Evolutionary conservation across 2,888 invertebrate species (phyloP), one percentile per base, ranked within the genome.

Genomic region (Frankliniella intonsa): DNA sequence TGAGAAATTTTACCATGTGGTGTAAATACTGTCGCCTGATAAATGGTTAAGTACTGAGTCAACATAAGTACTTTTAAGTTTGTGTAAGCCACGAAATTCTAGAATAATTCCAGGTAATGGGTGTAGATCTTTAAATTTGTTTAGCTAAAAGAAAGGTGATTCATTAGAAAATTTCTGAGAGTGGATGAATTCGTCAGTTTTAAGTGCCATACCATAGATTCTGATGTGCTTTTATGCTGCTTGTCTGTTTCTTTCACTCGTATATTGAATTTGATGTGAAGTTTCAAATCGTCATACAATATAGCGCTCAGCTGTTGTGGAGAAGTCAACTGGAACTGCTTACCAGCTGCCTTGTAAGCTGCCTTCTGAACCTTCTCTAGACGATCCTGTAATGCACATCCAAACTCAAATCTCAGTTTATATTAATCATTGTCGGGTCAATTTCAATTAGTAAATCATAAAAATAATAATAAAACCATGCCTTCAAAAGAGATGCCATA

Each of bases 1-100:
- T 8, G 25, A 12, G 50, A 11, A 81, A 80, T 81, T 82, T 83
- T 85, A 90, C 90, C 90, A 90, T 0, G 87, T 87, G 0, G 90
- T 89, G 80, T 84, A 87, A 11, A 90, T 87, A 9, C 88, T 85
- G 17, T 88, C 85, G 11, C 88, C 88, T 50, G 87, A 86, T 0
- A 88, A 88, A 80, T 89, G 89, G 25, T 88, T 88, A 3, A 88
- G 86, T 65, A 90, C 87, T 1, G 89, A 90, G 62, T 87, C 85
- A 0, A 90, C 85, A 85, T 89, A 90, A 1, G 90, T 90, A 10
- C 90, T 88, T 84, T 89, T 88, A 3, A 90, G 88, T 84, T 90
- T 90, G 86, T 89, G 89, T 83, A 90, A 83, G 82, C 87, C 89
- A 0, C 90, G 88, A 85, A 90, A 89, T 85, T 90, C 88, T 84